phyloP scores from a whole-genome alignment of 2,797 vertebrate species.

The Helostoma temminkii region DNA sequence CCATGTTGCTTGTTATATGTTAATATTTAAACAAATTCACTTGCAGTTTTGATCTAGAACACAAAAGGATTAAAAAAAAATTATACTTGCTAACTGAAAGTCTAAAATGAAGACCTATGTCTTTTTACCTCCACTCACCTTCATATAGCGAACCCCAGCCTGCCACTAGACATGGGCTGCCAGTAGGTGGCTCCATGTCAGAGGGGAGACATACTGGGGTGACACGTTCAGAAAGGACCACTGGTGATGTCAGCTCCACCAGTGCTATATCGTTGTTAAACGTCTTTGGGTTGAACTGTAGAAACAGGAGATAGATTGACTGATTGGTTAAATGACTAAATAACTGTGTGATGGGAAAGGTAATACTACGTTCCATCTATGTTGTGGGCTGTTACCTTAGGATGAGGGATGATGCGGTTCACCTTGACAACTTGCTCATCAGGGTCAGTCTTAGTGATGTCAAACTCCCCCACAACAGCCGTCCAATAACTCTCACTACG shows the following conservation, averaged over 20 bases:
- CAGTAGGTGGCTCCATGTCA: constrained; percentile 84
- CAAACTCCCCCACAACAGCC: constrained; percentile 89
- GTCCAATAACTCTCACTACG: constrained; percentile 92
- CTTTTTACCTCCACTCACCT: constrained; percentile 79
- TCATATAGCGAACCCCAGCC: constrained; percentile 97
- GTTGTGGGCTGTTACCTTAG: constrained; percentile 85
- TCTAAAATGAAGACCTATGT: not conserved
- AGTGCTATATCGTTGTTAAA: constrained; percentile 94
- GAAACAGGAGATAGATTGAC: constrained; percentile 17
- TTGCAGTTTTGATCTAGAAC: not conserved
- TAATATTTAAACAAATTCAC: not conserved
- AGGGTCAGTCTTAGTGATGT: constrained; percentile 85
- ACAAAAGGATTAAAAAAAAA: not conserved
- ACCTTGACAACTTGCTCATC: constrained; percentile 87
- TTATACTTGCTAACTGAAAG: not conserved
- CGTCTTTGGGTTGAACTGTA: constrained; percentile 93
- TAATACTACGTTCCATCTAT: too few species aligned
- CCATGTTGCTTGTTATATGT: not conserved
- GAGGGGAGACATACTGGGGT: constrained; percentile 93
- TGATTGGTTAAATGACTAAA: not conserved
- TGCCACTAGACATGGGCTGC: constrained; percentile 90
- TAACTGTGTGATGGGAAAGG: not conserved
- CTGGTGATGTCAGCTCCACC: constrained; percentile 89
- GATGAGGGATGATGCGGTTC: constrained; percentile 92
- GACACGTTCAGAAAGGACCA: constrained; percentile 76